Base-by-base conservation (phyloP, 2,888 invertebrate genomes). In the Amphiduros pacificus region DNA sequence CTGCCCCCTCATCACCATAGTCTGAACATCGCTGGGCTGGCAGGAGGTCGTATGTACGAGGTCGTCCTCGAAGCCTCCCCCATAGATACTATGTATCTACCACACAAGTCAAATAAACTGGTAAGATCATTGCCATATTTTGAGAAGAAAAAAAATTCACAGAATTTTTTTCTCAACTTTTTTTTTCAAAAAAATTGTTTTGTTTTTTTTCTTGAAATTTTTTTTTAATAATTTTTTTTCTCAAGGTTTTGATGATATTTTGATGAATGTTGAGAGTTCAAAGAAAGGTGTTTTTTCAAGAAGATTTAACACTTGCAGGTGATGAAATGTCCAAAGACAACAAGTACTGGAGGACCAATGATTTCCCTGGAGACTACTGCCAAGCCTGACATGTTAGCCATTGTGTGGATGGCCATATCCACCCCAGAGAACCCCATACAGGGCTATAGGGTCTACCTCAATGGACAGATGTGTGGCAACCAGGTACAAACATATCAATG, bases 361-460 rank as follows among this genome's bases (percentile, higher is more conserved):
- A 77, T 82, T 57, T 82, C 81, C 36, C 68, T 82, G 52, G 80
- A 81, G 66, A 68, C 73, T 27, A 69, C 74, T 24, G 72, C 74
- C 20, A 74, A 74, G 41, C 66, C 57, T 1, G 77, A 80, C 65
- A 71, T 77, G 20, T 63, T 82, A 60, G 72, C 78, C 5, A 72
- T 82, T 41, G 77, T 79, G 29, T 82, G 82, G 82, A 78, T 77
- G 77, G 76, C 78, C 4, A 74, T 80, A 28, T 71, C 76, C 52
- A 71, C 75, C 36, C 61, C 63, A 26, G 70, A 74, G 14, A 65
- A 65, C 36, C 76, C 77, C 20, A 73, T 82, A 26, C 71, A 73
- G 49, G 79, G 80, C n/a, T 82, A 82, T 65, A 68, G 74, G 20
- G 73, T 82, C 44, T 79, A 74, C 71, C 74, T 82, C n/a, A 81